These are phyloP conservation scores for Mesoligia furuncula DNA, from an alignment of 2,888 invertebrate species.

Conservation along the genomic window DNA sequence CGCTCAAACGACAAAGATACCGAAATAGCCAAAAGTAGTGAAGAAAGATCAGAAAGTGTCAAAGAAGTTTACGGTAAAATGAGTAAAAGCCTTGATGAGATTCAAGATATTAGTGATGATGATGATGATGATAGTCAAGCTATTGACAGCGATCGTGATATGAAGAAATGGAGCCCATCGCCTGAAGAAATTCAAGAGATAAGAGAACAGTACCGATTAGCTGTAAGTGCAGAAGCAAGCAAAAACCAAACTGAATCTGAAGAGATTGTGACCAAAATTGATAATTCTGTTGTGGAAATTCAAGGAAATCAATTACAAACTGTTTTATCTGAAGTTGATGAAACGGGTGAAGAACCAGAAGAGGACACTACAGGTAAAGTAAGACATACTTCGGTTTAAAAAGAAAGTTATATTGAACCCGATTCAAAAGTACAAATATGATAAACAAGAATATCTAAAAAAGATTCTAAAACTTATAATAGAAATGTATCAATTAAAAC, in stretches of 20 bases:
- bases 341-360: slow-evolving; percentile 36
- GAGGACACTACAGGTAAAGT: slow-evolving; percentile 19
- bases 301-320: slow-evolving; percentile 8
- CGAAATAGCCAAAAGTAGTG: slow-evolving; percentile 3
- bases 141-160: slow-evolving; percentile 50
- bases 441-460: background rate
- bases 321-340: slow-evolving; percentile 34
- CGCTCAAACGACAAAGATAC: slow-evolving; percentile 21
- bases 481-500: background rate
- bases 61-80: slow-evolving; percentile 29
- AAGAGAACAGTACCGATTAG: slow-evolving; percentile 44
- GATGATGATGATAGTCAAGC: slow-evolving; percentile 55
- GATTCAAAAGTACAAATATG: slow-evolving; percentile 11
- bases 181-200: slow-evolving; percentile 44
- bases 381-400: slow-evolving; percentile 50
- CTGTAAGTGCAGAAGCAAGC: slow-evolving; percentile 63
- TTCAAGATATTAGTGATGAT: slow-evolving; percentile 64
- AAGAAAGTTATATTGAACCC: background rate
- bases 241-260: slow-evolving; percentile 67
- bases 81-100: slow-evolving; percentile 53
- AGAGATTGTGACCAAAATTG: slow-evolving; percentile 63
- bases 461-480: slow-evolving; percentile 1
- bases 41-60: slow-evolving; percentile 26
- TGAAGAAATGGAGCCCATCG: slow-evolving; percentile 50
- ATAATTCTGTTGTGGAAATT: slow-evolving; percentile 39